These are phyloP conservation scores for Crepidodera aurea DNA, from an alignment of 2,888 invertebrate genomes.

Conservation along the genomic window DNA sequence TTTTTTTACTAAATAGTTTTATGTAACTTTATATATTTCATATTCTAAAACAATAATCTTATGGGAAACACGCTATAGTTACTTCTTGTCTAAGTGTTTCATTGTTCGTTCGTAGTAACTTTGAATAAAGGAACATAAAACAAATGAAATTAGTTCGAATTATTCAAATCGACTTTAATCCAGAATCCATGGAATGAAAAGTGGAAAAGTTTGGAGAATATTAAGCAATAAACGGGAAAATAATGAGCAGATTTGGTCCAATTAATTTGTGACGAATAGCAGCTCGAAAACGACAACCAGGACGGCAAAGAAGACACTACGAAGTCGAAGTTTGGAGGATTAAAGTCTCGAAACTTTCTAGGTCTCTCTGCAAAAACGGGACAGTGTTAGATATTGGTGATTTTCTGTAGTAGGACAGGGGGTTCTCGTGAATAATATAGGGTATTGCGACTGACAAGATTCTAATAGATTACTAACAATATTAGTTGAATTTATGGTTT, in stretches of 20 bases:
- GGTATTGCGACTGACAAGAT: too few species aligned
- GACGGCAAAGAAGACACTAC: constrained; percentile 7
- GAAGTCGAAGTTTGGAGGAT: constrained; percentile 10
- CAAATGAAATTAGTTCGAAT: not conserved
- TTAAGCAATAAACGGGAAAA: constrained; percentile 17
- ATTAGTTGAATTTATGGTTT: too few species aligned
- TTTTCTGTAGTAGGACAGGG: not conserved
- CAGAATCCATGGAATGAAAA: constrained; percentile 2
- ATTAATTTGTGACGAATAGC: constrained; percentile 18
- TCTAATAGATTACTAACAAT: too few species aligned
- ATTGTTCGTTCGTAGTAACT: too few species aligned
- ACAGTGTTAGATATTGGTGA: not conserved
- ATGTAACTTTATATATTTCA: too few species aligned
- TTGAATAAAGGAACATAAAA: not conserved
- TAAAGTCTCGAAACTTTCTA: constrained; percentile 17
- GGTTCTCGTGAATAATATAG: too few species aligned
- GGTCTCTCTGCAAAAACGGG: constrained; percentile 8
- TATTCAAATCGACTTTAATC: not conserved
- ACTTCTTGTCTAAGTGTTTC: too few species aligned
- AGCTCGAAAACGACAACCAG: constrained; percentile 5
- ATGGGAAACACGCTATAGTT: too few species aligned
- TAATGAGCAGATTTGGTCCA: constrained; percentile 16
- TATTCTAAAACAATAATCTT: too few species aligned
- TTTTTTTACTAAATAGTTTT: too few species aligned
- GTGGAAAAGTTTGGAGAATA: constrained; percentile 16